A percentile compares a stretch with the other conserved stretches of the same genome.
phyloP scores from a whole-genome alignment of 2,797 vertebrate species.

The Cossypha heuglini region DNA sequence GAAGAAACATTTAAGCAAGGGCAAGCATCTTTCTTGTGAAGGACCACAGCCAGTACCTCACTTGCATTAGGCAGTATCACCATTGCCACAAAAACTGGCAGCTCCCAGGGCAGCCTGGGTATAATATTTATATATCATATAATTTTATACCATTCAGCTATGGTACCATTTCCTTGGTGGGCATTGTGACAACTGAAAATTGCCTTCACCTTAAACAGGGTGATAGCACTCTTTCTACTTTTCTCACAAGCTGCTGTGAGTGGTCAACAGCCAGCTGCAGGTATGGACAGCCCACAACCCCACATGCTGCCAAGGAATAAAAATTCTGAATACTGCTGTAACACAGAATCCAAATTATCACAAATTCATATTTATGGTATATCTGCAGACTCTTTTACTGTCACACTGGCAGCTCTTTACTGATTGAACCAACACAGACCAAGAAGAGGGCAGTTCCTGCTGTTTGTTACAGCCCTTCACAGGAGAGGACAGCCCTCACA shows the following conservation, averaged over 20 bases:
- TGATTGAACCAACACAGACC: not conserved
- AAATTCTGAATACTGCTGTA: not conserved
- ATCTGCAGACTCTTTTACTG: not conserved
- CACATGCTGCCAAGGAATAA: fast-evolving
- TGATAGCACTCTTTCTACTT: not conserved
- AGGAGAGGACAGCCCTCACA: not conserved
- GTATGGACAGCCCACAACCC: not conserved
- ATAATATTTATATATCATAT: not conserved
- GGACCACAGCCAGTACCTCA: not conserved
- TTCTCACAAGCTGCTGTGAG: not conserved
- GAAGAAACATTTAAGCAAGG: not conserved
- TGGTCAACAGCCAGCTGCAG: not conserved
- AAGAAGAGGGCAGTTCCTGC: not conserved
- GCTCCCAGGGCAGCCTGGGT: not conserved
- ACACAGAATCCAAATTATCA: not conserved
- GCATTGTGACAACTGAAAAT: not conserved
- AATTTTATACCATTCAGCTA: not conserved
- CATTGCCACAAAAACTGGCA: not conserved
- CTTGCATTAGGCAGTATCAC: not conserved
- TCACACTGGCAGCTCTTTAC: not conserved
- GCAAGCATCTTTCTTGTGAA: not conserved
- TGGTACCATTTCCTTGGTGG: not conserved
- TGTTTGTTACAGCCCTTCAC: not conserved
- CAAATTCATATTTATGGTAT: not conserved
- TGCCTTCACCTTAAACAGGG: not conserved